These are phyloP conservation scores for Falcunculus frontatus DNA, from an alignment of 2,113 vertebrate species.

Conservation along the genomic window DNA sequence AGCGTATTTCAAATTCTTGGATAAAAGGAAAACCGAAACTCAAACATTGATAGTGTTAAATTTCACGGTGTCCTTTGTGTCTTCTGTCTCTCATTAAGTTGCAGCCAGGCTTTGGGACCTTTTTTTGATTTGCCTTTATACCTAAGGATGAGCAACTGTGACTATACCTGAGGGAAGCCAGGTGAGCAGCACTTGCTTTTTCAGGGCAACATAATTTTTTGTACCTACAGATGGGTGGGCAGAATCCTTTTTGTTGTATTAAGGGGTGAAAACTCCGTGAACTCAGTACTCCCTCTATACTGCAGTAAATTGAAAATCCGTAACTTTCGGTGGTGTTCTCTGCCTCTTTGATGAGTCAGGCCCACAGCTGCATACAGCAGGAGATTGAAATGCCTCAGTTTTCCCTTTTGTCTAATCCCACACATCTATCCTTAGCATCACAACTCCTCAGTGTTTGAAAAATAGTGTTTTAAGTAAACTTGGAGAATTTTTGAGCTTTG, in stretches of 20 bases:
- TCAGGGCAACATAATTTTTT: neutral
- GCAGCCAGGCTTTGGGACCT: neutral
- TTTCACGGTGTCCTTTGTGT: neutral
- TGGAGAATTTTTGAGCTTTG: neutral
- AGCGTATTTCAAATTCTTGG: neutral
- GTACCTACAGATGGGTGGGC: neutral
- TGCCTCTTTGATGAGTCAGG: neutral
- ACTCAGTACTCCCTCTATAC: neutral
- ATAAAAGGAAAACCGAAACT: neutral
- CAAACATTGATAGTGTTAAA: neutral
- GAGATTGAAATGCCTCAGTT: neutral
- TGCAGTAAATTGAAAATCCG: neutral
- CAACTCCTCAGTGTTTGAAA: neutral
- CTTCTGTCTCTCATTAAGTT: neutral
- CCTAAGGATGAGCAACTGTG: neutral
- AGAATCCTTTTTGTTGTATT: neutral
- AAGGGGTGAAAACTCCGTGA: neutral
- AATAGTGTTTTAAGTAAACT: neutral
- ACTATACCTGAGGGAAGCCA: neutral
- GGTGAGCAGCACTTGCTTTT: neutral
- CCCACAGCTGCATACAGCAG: slow-evolving; percentile 5
- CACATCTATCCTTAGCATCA: neutral
- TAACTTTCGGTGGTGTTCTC: neutral
- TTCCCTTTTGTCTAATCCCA: neutral
- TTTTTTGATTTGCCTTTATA: neutral